These are phyloP conservation scores for Gymnoscelis rufifasciata DNA, from an alignment of 2,888 invertebrate genomes.

Conservation along the genomic window DNA sequence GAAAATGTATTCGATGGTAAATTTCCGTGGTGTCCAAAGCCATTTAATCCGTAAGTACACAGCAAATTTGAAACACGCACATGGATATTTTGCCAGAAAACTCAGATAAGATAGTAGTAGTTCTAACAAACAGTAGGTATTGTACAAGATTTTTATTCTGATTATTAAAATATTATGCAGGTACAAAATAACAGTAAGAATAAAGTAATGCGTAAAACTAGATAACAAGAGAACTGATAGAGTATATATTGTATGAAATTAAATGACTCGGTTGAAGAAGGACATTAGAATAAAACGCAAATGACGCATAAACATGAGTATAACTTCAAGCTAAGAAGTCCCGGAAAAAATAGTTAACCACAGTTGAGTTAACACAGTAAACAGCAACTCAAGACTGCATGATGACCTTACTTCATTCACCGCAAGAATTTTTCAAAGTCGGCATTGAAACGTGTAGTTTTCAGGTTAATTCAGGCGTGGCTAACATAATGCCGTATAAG, in stretches of 20 bases:
- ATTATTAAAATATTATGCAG: slow-evolving; percentile 8
- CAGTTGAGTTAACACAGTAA: too few species aligned
- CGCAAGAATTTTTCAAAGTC: background rate
- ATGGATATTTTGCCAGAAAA: slow-evolving; percentile 23
- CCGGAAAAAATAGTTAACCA: too few species aligned
- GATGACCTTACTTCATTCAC: too few species aligned
- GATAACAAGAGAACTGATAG: too few species aligned
- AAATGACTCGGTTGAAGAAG: too few species aligned
- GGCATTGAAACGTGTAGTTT: slow-evolving; percentile 14
- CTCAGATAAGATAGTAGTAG: slow-evolving; percentile 16
- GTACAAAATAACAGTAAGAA: background rate
- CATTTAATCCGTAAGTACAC: slow-evolving; percentile 8
- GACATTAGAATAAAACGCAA: too few species aligned
- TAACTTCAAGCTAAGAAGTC: too few species aligned
- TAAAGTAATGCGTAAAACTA: too few species aligned
- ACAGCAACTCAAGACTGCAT: too few species aligned
- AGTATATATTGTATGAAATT: too few species aligned
- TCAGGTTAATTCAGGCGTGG: slow-evolving; percentile 32
- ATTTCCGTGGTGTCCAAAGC: slow-evolving; percentile 7
- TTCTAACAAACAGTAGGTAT: slow-evolving; percentile 7
- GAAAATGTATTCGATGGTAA: slow-evolving; percentile 21
- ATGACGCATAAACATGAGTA: too few species aligned
- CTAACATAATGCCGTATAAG: slow-evolving; percentile 29
- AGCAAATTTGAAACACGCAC: slow-evolving; percentile 10
- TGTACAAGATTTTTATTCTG: slow-evolving; percentile 11